Percentiles rank a stretch among this genome's conserved stretches.
Conservation (phyloP, 2,888 invertebrate species). For the Drosophila lutescens region DNA sequence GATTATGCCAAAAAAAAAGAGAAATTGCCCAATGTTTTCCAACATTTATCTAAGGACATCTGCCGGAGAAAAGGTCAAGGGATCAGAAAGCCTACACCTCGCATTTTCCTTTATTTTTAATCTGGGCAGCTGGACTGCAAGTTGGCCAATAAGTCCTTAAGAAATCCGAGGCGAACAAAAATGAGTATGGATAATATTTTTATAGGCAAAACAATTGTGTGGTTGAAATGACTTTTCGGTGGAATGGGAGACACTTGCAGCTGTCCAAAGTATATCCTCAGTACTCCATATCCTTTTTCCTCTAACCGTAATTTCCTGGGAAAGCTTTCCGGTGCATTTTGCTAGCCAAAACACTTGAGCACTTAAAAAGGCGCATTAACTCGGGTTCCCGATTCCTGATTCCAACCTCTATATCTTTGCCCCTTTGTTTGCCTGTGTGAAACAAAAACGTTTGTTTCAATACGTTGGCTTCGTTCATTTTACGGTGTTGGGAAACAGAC, state of each 20-base stretch:
- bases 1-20: conserved; percentile 16
- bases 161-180: conserved; percentile 27
- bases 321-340: conserved; percentile 57
- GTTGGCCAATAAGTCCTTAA: conserved; percentile 15
- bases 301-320: conserved; percentile 69
- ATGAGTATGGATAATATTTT: conserved; percentile 28
- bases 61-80: conserved; percentile 63
- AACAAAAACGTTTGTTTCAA: conserved; percentile 79
- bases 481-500: conserved; percentile 81
- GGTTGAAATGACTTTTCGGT: conserved; percentile 44
- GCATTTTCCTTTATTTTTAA: conserved; percentile 13
- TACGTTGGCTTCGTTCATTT: conserved; percentile 58
- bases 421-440: conserved; percentile 66
- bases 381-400: conserved; percentile 28
- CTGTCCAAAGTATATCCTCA: conserved; percentile 40
- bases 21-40: conserved; percentile 25
- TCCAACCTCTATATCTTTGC: conserved; percentile 27
- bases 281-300: conserved; percentile 22
- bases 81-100: conserved; percentile 55
- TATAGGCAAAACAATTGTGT: conserved; percentile 38
- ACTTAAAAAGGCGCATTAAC: conserved; percentile 79
- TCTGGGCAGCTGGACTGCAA: conserved; percentile 33
- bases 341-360: conserved; percentile 72
- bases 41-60: conserved; percentile 57
- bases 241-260: conserved; percentile 58